Conservation (phyloP, 2,797 vertebrate genomes). For the Naso thynnoides region DNA sequence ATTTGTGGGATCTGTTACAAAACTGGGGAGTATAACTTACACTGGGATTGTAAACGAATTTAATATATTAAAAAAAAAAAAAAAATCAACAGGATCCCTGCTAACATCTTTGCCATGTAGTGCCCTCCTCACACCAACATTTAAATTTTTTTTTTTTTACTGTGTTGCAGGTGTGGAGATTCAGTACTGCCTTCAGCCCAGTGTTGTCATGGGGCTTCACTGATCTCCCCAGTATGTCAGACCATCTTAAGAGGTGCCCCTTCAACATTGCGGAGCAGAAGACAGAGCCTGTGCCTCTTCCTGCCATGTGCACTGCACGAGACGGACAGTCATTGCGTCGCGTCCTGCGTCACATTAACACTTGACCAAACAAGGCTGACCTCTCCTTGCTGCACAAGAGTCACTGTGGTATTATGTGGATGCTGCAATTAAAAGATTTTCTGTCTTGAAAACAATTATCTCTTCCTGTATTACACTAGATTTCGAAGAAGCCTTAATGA, state of each 20-base stretch:
- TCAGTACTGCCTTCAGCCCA: slow-evolving; percentile 96
- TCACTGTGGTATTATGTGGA: slow-evolving; percentile 85
- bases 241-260: slow-evolving; percentile 95
- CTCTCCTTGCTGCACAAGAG: slow-evolving; percentile 84
- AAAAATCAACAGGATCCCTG: too few species aligned
- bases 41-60: not conserved
- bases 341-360: slow-evolving; percentile 82
- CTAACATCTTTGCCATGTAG: not conserved
- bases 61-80: too few species aligned
- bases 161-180: slow-evolving; percentile 92
- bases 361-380: slow-evolving; percentile 72
- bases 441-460: slow-evolving; percentile 76
- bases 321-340: slow-evolving; percentile 93
- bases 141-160: slow-evolving; percentile 10
- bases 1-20: not conserved
- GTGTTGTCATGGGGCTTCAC: slow-evolving; percentile 95
- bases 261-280: slow-evolving; percentile 92
- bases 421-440: slow-evolving; percentile 70
- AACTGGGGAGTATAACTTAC: not conserved
- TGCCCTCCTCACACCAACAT: not conserved
- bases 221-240: slow-evolving; percentile 95
- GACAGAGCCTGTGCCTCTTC: slow-evolving; percentile 93
- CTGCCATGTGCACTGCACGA: slow-evolving; percentile 94
- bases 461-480: slow-evolving; percentile 73
- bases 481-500: slow-evolving; percentile 87